Evolutionary conservation across 2,113 vertebrate genomes (phyloP).

Genomic region (Bostrychus sinensis): DNA sequence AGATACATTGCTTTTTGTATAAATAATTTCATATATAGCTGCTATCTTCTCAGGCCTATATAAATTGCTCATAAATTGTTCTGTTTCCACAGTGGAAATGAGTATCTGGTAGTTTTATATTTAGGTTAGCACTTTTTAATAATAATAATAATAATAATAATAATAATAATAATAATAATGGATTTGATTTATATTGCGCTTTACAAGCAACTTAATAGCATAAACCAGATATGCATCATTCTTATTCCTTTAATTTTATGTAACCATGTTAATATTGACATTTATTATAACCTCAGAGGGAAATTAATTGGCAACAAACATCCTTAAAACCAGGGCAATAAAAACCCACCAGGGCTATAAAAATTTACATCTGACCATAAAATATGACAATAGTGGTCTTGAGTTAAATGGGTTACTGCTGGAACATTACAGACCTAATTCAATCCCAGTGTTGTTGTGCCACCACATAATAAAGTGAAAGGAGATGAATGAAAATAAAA

Average conservation of each 20-base stretch:
- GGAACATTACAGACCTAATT: background rate
- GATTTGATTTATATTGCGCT: too few species aligned
- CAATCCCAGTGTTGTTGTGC: background rate
- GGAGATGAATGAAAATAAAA: constrained; percentile 16
- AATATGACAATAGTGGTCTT: constrained; percentile 24
- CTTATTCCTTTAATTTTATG: background rate
- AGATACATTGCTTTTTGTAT: too few species aligned
- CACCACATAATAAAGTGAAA: background rate
- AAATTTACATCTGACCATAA: constrained; percentile 30
- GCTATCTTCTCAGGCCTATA: too few species aligned
- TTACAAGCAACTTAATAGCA: too few species aligned
- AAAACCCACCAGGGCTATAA: constrained; percentile 28
- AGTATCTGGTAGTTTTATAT: too few species aligned
- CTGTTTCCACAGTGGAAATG: too few species aligned
- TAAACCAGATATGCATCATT: background rate
- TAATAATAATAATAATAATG: too few species aligned
- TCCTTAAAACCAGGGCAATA: constrained; percentile 7
- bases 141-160: too few species aligned
- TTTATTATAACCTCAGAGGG: constrained; percentile 5
- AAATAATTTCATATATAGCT: too few species aligned
- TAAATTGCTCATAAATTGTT: too few species aligned
- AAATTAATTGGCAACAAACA: constrained; percentile 21
- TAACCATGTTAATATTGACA: constrained; percentile 3
- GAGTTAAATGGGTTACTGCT: constrained; percentile 13
- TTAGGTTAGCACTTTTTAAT: too few species aligned